Base-by-base conservation (phyloP, 2,797 vertebrate species). In the Centropyge bicolor region DNA sequence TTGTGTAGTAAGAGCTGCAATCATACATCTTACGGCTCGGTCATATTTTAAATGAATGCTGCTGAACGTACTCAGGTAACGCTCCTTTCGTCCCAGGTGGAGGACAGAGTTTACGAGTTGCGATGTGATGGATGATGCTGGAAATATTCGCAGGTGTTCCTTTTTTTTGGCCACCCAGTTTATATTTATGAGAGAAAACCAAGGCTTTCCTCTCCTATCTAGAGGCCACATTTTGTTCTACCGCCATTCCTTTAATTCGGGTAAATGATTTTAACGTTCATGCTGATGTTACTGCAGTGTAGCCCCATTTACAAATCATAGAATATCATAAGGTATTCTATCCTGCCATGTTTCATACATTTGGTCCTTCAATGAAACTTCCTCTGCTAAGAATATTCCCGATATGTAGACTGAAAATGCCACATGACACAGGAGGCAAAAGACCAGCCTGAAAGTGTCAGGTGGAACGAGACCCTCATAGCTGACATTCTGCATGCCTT, bases 401-500 rank as follows among this genome's bases (percentile, higher is more conserved):
- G 43, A 71, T 67, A 71, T 46, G 69, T 41, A 5, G 36, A 54
- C 62, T 14, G 3, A 65, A 56, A 61, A 35, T 35, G n/a, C 41
- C 68, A 74, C 46, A 46, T 46, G 59, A 69, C 63, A 57, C 41
- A 70, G 10, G 9, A 77, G 49, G 31, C 14, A 31, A 27, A 52
- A 40, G 27, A 61, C 8, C 46, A 13, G 64, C 20, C 41, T 54
- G 14, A 22, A 65, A 74, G 70, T 56, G 74, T 84, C 73, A 56
- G 57, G 62, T 77, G 70, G 77, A 85, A 43, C 19, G 13, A 49
- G 78, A 80, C 27, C 54, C 27, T 81, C 63, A 66, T 35, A 76
- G 76, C 69, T 67, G 66, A 56, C 70, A 80, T 83, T 83, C 78
- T 82, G 46, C 70, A 70, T 73, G 27, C 65, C 74, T 74, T 43